These are phyloP conservation scores for Podarcis siculus DNA, from an alignment of 2,797 vertebrate genomes.

Conservation along the genomic window DNA sequence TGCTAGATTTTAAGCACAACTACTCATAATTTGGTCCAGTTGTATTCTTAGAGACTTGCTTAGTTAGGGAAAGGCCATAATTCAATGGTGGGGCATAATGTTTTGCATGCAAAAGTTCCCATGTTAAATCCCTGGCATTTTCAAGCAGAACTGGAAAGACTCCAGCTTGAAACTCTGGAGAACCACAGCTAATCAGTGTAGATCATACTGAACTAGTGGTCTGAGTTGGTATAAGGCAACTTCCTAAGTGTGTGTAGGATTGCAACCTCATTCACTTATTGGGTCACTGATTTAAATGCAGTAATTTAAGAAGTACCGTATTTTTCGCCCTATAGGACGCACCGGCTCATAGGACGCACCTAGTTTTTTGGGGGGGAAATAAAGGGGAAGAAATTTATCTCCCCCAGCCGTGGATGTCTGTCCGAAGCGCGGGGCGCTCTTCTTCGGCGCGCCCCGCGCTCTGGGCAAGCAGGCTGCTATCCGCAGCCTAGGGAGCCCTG, in stretches of 20 bases:
- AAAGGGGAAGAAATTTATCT: accelerated
- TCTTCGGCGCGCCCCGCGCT: too few species aligned
- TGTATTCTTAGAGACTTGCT: not conserved
- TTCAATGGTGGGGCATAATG: not conserved
- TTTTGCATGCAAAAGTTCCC: not conserved
- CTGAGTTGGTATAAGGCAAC: not conserved
- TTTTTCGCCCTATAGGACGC: too few species aligned
- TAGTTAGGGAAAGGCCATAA: too few species aligned
- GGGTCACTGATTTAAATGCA: not conserved
- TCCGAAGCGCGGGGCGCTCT: too few species aligned
- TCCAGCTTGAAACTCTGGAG: not conserved
- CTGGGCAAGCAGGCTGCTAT: too few species aligned
- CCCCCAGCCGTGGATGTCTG: too few species aligned
- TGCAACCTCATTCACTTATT: not conserved
- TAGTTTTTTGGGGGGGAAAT: too few species aligned
- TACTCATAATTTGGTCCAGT: not conserved
- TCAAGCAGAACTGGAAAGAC: not conserved
- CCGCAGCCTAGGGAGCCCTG: too few species aligned
- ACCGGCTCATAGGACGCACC: too few species aligned
- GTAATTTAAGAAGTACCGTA: not conserved
- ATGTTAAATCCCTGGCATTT: not conserved
- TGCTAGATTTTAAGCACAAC: not conserved
- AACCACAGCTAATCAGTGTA: not conserved
- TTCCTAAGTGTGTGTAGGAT: not conserved
- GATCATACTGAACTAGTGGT: not conserved